Conservation (phyloP, 2,113 vertebrate genomes). For the Urocitellus parryii region DNA sequence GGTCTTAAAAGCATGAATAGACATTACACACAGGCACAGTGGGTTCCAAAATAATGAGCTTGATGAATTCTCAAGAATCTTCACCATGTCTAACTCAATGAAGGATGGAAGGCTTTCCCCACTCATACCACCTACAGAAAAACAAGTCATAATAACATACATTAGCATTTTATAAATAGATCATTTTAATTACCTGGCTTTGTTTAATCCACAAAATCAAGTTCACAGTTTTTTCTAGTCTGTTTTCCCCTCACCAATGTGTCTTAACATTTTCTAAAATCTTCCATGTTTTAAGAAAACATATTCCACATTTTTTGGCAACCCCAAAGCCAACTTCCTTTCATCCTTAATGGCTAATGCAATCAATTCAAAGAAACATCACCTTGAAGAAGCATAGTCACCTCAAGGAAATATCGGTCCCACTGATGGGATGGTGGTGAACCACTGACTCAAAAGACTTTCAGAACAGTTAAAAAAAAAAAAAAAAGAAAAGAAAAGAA, state of each 20-base stretch:
- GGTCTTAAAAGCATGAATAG: background rate
- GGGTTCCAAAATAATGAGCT: background rate
- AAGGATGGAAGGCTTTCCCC: background rate
- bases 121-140: background rate
- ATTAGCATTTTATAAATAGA: conserved; percentile 59
- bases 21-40: background rate
- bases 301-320: conserved; percentile 36
- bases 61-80: background rate
- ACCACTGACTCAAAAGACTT: background rate
- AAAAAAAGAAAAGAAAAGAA: no score
- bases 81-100: background rate
- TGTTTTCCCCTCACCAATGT: conserved; percentile 46
- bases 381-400: background rate
- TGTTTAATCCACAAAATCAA: conserved; percentile 64
- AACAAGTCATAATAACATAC: background rate
- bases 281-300: conserved; percentile 23
- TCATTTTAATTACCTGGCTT: conserved; percentile 74
- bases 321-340: background rate
- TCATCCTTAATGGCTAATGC: background rate
- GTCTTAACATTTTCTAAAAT: conserved; percentile 44
- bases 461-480: background rate
- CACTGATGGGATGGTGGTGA: background rate
- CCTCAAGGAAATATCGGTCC: conserved; percentile 1
- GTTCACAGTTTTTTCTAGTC: conserved; percentile 61
- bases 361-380: conserved; percentile 30